Evolutionary conservation across 2,113 vertebrate genomes (phyloP), one percentile per base, ranked within the genome.

Genomic region (Catharus fuscescens): DNA sequence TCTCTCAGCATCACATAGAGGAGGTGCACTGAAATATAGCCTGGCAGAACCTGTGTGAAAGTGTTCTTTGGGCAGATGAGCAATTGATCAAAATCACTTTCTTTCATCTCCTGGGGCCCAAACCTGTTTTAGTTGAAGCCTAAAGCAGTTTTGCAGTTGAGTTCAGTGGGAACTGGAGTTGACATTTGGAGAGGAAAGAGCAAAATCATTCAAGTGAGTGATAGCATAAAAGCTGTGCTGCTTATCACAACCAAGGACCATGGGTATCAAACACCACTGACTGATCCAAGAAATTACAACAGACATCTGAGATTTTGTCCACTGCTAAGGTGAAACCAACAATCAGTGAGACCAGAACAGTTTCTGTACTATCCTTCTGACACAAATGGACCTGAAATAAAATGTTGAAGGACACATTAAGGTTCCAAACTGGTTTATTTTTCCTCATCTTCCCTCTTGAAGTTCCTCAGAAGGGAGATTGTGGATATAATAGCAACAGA

Each of bases 71-170:
- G 92, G 78, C 67, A 93, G 80, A 86, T 64, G 83, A 96, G 80
- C 88, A 95, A 97, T 95, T 93, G 93, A 94, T 97, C 92, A 97
- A 95, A 96, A 94, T 90, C 83, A 95, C 73, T 88, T 94, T 74
- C 86, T 96, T 92, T 93, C 86, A 94, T 94, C 90, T 96, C 86
- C 87, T 84, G 88, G 96, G 96, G 92, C 69, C 65, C 72, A 94
- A 94, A 93, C 61, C 90, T 96, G 94, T 92, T 94, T 71, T n/a
- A 88, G 77, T 61, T 86, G 86, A 95, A 94, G 77, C 86, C 61
- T 86, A 93, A 93, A 96, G 88, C 76, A 84, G 80, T 90, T 96
- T 90, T 95, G 53, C 36, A 50, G 73, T 96, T 79, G 93, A 91
- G 53, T 96, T 95, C 83, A 96, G 86, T 84, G 57, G 69, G 90